phyloP scores from a whole-genome alignment of 1,140 invertebrate genomes.

The Drosophila pectinifera region DNA sequence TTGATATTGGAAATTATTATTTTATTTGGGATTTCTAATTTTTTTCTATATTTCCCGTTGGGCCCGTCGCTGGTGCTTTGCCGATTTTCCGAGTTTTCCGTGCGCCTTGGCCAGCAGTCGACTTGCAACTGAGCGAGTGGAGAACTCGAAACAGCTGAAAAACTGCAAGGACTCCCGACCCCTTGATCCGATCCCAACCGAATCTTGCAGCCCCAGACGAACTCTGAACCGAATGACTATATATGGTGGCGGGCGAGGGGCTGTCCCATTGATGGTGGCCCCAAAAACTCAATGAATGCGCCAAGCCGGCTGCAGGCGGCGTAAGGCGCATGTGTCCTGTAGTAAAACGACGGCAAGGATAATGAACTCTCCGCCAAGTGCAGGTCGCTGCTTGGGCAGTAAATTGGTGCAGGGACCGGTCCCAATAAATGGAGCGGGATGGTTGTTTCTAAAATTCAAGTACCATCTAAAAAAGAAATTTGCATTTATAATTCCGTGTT shows the following conservation, averaged over 20 bases:
- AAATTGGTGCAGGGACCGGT: background rate
- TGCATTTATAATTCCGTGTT: no score
- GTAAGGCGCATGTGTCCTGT: conserved; percentile 55
- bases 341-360: conserved; percentile 49
- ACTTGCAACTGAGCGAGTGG: conserved; percentile 70
- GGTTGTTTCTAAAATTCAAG: no score
- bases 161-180: conserved; percentile 62
- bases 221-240: conserved; percentile 29
- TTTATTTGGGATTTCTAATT: conserved; percentile 15
- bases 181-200: conserved; percentile 22
- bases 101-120: conserved; percentile 71
- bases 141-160: conserved; percentile 39
- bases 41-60: conserved; percentile 20
- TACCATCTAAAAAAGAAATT: no score
- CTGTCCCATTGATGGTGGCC: conserved; percentile 66
- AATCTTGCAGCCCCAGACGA: conserved; percentile 47
- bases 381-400: background rate
- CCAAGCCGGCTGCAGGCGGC: conserved; percentile 34
- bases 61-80: conserved; percentile 30
- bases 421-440: background rate
- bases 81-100: conserved; percentile 66
- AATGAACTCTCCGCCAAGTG: conserved; percentile 42
- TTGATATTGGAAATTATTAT: conserved; percentile 33
- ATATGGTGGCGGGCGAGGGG: background rate
- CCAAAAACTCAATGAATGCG: conserved; percentile 56